These are phyloP conservation scores for Parus major DNA, from an alignment of 2,113 vertebrate genomes.

Conservation along the genomic window DNA sequence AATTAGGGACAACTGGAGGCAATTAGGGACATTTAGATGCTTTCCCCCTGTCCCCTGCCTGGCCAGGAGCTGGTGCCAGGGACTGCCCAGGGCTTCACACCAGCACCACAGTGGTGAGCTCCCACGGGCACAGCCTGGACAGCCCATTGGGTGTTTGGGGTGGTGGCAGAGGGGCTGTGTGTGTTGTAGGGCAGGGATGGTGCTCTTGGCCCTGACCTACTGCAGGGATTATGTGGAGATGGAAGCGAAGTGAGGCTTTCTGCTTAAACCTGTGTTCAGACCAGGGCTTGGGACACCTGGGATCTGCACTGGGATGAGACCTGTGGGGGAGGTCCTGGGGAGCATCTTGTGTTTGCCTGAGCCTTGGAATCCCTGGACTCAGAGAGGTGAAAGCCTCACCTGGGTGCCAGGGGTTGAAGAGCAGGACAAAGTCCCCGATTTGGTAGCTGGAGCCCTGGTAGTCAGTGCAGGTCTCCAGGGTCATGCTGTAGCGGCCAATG, in stretches of 20 bases:
- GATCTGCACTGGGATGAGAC: neutral
- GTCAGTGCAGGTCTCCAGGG: conserved; percentile 61
- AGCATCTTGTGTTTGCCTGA: rapidly evolving
- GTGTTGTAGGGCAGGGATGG: neutral
- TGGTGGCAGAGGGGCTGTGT: neutral
- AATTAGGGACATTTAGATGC: neutral
- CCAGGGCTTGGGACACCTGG: neutral
- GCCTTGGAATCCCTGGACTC: rapidly evolving
- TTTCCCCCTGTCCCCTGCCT: neutral
- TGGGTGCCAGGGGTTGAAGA: conserved; percentile 94
- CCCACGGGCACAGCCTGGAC: rapidly evolving
- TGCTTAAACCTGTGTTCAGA: neutral
- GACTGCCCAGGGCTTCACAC: neutral
- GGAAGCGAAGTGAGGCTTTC: neutral
- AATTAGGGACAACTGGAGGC: neutral
- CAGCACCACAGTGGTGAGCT: neutral
- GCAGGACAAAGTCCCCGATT: conserved; percentile 82
- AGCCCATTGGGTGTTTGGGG: neutral
- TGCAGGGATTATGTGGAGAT: rapidly evolving
- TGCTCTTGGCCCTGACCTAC: rapidly evolving
- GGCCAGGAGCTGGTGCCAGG: rapidly evolving
- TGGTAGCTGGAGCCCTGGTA: conserved; percentile 57
- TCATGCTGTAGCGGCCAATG: conserved; percentile 84
- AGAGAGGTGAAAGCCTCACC: conserved; percentile 68
- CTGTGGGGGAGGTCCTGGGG: rapidly evolving